Percentiles rank a stretch among this genome's conserved stretches.
phyloP scores from a whole-genome alignment of 2,113 vertebrate species.

The Clarias gariepinus region DNA sequence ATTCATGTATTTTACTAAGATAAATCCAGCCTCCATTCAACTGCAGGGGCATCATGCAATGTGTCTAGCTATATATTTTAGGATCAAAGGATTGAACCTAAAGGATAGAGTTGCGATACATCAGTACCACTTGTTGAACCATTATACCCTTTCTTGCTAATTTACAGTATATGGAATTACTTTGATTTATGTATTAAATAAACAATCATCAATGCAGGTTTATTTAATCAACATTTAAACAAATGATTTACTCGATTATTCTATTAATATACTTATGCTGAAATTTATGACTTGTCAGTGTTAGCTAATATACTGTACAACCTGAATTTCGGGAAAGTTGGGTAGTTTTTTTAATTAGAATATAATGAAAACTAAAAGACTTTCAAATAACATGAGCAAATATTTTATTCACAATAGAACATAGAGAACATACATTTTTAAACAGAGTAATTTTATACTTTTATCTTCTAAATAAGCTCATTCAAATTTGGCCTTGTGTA shows the following conservation, averaged over 20 bases:
- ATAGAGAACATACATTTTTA: too few species aligned
- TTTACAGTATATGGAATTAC: background rate
- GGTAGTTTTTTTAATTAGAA: too few species aligned
- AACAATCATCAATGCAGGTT: background rate
- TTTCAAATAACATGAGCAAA: too few species aligned
- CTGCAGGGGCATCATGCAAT: background rate
- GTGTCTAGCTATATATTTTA: background rate
- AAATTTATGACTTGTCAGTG: background rate
- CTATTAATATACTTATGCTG: background rate
- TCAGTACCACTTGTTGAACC: background rate
- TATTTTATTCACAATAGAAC: too few species aligned
- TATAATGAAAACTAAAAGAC: too few species aligned
- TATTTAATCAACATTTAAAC: background rate
- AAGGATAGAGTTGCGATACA: background rate
- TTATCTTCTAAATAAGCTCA: too few species aligned
- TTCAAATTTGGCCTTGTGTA: too few species aligned
- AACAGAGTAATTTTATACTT: too few species aligned
- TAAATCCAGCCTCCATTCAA: background rate
- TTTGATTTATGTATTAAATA: background rate
- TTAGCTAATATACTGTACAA: background rate
- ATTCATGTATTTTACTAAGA: background rate
- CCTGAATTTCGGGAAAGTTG: too few species aligned
- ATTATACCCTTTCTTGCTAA: background rate
- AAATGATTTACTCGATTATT: background rate
- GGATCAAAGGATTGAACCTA: background rate